Evolutionary conservation across 2,888 invertebrate genomes (phyloP).

Genomic region (Morpho helenor): DNA sequence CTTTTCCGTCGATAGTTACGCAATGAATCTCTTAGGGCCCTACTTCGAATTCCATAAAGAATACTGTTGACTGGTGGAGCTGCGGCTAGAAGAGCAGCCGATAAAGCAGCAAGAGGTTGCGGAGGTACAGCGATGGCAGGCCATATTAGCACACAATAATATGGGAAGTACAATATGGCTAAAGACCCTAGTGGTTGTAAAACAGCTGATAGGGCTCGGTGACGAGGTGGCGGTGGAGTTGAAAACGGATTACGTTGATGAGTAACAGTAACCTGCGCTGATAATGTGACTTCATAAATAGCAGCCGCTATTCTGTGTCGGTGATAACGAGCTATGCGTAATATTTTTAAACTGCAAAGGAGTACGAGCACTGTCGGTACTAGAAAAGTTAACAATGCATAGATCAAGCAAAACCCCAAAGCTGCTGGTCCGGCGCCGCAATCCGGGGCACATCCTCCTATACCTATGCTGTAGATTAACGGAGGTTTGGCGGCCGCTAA

Average conservation of each 20-base stretch:
- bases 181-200: constrained; percentile 86
- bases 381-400: constrained; percentile 82
- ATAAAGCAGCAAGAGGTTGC: constrained; percentile 74
- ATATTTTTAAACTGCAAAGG: constrained; percentile 85
- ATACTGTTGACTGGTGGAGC: constrained; percentile 88
- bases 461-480: constrained; percentile 55
- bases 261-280: constrained; percentile 90
- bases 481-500: constrained; percentile 80
- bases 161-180: constrained; percentile 85
- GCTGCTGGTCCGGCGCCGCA: constrained; percentile 81
- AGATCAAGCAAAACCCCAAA: constrained; percentile 82
- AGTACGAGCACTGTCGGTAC: constrained; percentile 84
- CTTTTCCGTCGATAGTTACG: constrained; percentile 88
- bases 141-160: constrained; percentile 85
- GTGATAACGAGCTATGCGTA: constrained; percentile 85
- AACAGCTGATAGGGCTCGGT: constrained; percentile 83
- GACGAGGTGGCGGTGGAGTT: constrained; percentile 82
- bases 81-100: constrained; percentile 83
- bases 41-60: constrained; percentile 87
- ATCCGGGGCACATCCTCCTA: constrained; percentile 84
- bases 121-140: constrained; percentile 69
- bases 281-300: constrained; percentile 90
- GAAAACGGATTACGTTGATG: constrained; percentile 90
- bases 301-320: constrained; percentile 91
- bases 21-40: constrained; percentile 84